Evolutionary conservation across 64 coral and sea anemone species (phyloP).

Genomic region (Montipora capricornis): DNA sequence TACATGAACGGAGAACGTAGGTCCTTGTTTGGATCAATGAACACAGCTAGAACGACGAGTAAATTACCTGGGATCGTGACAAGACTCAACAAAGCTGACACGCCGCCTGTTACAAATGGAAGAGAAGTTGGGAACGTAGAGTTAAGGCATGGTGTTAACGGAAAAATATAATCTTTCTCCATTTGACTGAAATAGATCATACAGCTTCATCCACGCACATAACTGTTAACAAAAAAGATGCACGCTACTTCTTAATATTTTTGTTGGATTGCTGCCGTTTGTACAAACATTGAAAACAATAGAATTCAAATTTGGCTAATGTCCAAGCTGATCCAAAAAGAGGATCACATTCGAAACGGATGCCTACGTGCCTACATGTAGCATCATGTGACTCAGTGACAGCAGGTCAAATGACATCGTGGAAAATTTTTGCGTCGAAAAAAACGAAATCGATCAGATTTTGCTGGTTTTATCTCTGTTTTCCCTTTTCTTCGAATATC

Average conservation of each 20-base stretch:
- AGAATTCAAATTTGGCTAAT: not conserved
- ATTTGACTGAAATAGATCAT: not conserved
- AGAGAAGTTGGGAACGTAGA: constrained; percentile 42
- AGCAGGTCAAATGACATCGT: no score
- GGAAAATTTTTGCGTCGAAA: no score
- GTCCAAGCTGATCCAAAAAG: not conserved
- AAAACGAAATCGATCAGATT: no score
- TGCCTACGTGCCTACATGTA: no score
- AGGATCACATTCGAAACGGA: no score
- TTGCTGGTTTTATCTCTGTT: no score
- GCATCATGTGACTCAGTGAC: no score
- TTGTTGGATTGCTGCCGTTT: not conserved
- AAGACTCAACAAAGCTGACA: constrained; percentile 74
- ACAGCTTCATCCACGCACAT: not conserved
- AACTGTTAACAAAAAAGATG: no score
- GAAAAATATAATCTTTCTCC: not conserved
- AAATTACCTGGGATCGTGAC: constrained; percentile 93
- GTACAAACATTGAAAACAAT: not conserved
- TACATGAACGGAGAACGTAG: constrained; percentile 93
- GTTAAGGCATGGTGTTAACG: constrained; percentile 51
- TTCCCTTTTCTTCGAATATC: no score
- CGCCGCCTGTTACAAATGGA: constrained; percentile 72
- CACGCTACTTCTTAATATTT: not conserved
- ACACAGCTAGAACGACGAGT: constrained; percentile 89
- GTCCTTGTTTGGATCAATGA: constrained; percentile 95